phyloP scores from a whole-genome alignment of 2,888 invertebrate species.

The Drosophila atripex region DNA sequence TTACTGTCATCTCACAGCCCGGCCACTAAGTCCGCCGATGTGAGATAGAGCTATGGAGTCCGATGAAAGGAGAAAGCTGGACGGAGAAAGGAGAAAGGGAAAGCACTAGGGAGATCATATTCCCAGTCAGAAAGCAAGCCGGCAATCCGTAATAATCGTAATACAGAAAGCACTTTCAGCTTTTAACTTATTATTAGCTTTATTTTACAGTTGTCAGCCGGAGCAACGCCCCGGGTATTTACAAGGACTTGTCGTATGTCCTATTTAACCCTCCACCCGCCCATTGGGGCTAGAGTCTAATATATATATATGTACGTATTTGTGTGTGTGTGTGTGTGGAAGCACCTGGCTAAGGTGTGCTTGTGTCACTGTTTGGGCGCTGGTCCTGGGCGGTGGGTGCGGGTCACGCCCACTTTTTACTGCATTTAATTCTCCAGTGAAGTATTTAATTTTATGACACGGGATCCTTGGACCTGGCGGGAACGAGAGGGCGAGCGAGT shows the following conservation, averaged over 20 bases:
- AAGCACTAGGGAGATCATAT: constrained; percentile 18
- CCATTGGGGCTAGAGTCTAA: constrained; percentile 9
- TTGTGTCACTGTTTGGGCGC: constrained; percentile 17
- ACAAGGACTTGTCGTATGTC: constrained; percentile 36
- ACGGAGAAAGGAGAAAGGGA: neutral
- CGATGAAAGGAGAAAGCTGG: neutral
- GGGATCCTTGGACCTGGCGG: constrained; percentile 50
- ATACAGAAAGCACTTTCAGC: constrained; percentile 77
- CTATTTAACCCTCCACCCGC: constrained; percentile 3
- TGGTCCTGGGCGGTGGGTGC: constrained; percentile 21
- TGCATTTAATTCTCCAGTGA: constrained; percentile 80
- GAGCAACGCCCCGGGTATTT: constrained; percentile 59
- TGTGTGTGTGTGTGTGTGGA: neutral
- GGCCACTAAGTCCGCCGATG: constrained; percentile 41
- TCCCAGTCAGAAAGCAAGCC: constrained; percentile 27
- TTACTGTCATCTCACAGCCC: constrained; percentile 45
- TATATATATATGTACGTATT: neutral
- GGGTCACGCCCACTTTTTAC: constrained; percentile 71
- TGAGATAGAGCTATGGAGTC: constrained; percentile 1
- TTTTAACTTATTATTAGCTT: constrained; percentile 78
- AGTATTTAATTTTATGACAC: constrained; percentile 82
- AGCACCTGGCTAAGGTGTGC: constrained; percentile 34
- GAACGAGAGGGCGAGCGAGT: constrained; percentile 2
- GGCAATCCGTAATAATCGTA: constrained; percentile 69
- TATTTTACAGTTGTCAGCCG: constrained; percentile 54